Evolutionary conservation across 2,797 vertebrate genomes (phyloP), one percentile per base, ranked within the genome.

Genomic region (Sebastes itinus): DNA sequence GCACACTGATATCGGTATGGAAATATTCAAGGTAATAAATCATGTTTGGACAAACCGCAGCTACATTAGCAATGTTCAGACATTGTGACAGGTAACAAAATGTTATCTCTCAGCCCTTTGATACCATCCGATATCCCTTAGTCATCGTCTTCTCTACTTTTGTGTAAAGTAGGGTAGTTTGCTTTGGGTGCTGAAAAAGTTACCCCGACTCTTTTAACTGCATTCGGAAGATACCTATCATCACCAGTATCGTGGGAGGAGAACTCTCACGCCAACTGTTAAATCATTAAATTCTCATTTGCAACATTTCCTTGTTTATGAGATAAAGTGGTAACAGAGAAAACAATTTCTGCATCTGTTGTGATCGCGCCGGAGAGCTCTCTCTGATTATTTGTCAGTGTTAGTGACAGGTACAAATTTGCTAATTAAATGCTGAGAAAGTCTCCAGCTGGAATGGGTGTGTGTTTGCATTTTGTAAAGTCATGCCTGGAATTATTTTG

Each of bases 371-470:
- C 3, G 16, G 22, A 60, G 72, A 78, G 30, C 33, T 58, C 4
- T 5, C 22, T 30, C 55, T 38, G 56, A 79, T 32, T 68, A 79
- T 81, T 56, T 73, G 64, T 66, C 77, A 61, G 78, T 54, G 18
- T 12, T 32, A 28, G 16, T 74, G 88, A 79, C 60, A 32, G 32
- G 30, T 78, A 67, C 77, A 81, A 55, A 85, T 71, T 59, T 72
- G 78, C 69, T 86, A 78, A 88, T 91, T 86, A 86, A 81, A 83
- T 42, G 69, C 20, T 14, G 56, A 87, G 75, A 69, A 78, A 63
- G 62, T 75, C 76, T 82, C 79, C 78, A 66, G 82, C 74, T 85
- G 54, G 33, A 76, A 77, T 22, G 59, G 38, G 16, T 35, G 60
- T 35, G 62, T 33, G 61, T 66, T 67, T 64, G 52, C n/a, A 0